phyloP scores from a whole-genome alignment of 2,797 vertebrate species.

The Agapornis canus region DNA sequence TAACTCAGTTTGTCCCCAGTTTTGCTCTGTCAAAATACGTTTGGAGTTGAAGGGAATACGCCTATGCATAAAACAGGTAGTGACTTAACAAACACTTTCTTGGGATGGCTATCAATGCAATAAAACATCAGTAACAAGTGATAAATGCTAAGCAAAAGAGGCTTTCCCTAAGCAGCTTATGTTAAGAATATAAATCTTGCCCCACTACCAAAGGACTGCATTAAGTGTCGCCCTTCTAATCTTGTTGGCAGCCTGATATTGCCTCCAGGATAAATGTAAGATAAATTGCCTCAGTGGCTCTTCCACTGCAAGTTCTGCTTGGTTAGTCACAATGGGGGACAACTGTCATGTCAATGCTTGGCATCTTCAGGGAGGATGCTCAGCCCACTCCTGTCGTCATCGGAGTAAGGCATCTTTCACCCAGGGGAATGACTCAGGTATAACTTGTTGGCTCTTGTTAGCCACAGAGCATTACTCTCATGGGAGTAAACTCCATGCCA shows the following conservation, averaged over 20 bases:
- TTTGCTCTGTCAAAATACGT: background rate
- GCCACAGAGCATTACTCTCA: background rate
- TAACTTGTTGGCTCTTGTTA: constrained; percentile 47
- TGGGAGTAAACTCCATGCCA: background rate
- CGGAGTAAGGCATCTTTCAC: background rate
- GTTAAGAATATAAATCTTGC: background rate
- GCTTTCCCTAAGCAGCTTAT: constrained; percentile 35
- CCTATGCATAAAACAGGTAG: background rate
- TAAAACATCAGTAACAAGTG: constrained; percentile 10
- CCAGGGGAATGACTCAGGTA: constrained; percentile 18
- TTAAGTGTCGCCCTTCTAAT: background rate
- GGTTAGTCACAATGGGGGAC: background rate
- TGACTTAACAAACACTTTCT: background rate
- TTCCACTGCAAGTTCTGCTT: background rate
- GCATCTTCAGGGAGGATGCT: background rate
- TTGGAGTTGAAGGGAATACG: background rate
- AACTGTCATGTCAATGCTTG: background rate
- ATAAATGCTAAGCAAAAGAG: background rate
- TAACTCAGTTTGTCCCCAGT: background rate
- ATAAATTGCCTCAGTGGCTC: background rate
- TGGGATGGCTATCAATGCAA: background rate
- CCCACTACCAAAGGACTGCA: background rate
- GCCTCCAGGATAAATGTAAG: background rate
- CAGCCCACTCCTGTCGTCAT: background rate
- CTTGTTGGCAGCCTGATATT: background rate